Evolutionary conservation across 2,888 invertebrate genomes (phyloP).

Genomic region (Myathropa florea): DNA sequence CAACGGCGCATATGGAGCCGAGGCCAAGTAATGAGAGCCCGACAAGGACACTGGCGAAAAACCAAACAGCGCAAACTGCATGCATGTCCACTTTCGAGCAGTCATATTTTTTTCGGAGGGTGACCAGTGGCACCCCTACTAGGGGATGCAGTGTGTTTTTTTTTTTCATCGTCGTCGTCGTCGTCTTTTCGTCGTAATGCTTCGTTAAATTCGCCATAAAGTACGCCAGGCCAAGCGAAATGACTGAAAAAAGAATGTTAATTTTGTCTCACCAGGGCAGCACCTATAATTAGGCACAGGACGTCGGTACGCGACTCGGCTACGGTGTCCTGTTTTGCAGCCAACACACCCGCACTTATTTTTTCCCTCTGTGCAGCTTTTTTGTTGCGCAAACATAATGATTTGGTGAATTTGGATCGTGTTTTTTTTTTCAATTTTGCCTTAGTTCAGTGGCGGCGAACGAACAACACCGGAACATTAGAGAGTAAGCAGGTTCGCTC

Average conservation of each 20-base stretch:
- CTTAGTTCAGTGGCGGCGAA: slow-evolving; percentile 5
- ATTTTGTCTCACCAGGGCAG: slow-evolving; percentile 50
- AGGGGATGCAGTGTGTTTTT: too few relatives aligned
- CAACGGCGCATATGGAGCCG: slow-evolving; percentile 13
- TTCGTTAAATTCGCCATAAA: slow-evolving; percentile 59
- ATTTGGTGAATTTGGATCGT: neutral
- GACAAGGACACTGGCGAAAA: neutral
- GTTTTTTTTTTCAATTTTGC: slow-evolving; percentile 18
- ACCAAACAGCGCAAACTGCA: slow-evolving; percentile 3
- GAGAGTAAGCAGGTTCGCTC: slow-evolving; percentile 28
- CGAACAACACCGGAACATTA: slow-evolving; percentile 61
- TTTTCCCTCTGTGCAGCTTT: neutral
- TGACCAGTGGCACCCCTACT: neutral
- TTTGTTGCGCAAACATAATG: slow-evolving; percentile 51
- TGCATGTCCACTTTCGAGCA: slow-evolving; percentile 11
- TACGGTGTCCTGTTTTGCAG: neutral
- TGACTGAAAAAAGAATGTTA: slow-evolving; percentile 45
- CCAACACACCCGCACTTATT: too few relatives aligned
- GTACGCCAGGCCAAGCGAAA: slow-evolving; percentile 7
- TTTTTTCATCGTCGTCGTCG: neutral
- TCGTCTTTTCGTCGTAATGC: slow-evolving; percentile 48
- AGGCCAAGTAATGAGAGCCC: slow-evolving; percentile 24
- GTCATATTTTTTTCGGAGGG: neutral
- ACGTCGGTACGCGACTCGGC: neutral
- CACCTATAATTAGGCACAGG: slow-evolving; percentile 64